phyloP scores from a whole-genome alignment of 2,888 invertebrate species.

The Drosophila fungiperda region DNA sequence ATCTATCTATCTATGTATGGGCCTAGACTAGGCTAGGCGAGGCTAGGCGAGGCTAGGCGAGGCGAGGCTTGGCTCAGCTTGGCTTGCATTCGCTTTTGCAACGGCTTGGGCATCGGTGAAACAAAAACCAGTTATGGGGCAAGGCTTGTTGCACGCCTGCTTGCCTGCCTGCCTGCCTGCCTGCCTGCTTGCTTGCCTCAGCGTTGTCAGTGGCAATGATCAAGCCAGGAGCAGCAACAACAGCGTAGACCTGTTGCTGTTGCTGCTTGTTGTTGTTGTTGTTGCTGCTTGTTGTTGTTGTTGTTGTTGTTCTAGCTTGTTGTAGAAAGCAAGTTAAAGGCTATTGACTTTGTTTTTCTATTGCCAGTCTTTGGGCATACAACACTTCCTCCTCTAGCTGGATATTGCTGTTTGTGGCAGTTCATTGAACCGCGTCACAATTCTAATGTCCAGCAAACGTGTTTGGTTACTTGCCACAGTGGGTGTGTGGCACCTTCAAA shows the following conservation, averaged over 20 bases:
- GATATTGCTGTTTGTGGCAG: conserved; percentile 49
- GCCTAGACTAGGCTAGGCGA: conserved; percentile 25
- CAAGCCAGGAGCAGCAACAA: conserved; percentile 65
- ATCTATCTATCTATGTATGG: conserved; percentile 72
- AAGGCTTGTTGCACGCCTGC: conserved; percentile 68
- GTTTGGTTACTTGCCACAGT: conserved; percentile 64
- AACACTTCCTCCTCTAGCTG: conserved; percentile 69
- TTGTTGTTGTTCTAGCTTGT: conserved; percentile 31
- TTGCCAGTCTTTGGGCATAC: conserved; percentile 64
- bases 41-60: conserved; percentile 13
- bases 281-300: conserved; percentile 6
- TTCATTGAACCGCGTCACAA: conserved; percentile 68
- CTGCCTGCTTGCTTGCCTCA: conserved; percentile 16
- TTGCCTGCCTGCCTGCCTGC: conserved; percentile 51
- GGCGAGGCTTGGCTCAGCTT: conserved; percentile 28
- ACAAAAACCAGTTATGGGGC: conserved; percentile 74
- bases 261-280: conserved; percentile 3
- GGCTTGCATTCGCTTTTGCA: conserved; percentile 16
- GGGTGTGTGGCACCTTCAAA: conserved; percentile 31
- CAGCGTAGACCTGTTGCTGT: conserved; percentile 69
- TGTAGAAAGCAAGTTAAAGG: conserved; percentile 62
- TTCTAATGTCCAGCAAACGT: conserved; percentile 75
- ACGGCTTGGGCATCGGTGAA: conserved; percentile 36
- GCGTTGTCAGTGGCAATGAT: conserved; percentile 62
- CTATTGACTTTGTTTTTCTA: conserved; percentile 76